Percentiles rank a stretch among this genome's conserved stretches.
Evolutionary conservation across 2,888 invertebrate species (phyloP).

Genomic region (Horisme vitalbata): DNA sequence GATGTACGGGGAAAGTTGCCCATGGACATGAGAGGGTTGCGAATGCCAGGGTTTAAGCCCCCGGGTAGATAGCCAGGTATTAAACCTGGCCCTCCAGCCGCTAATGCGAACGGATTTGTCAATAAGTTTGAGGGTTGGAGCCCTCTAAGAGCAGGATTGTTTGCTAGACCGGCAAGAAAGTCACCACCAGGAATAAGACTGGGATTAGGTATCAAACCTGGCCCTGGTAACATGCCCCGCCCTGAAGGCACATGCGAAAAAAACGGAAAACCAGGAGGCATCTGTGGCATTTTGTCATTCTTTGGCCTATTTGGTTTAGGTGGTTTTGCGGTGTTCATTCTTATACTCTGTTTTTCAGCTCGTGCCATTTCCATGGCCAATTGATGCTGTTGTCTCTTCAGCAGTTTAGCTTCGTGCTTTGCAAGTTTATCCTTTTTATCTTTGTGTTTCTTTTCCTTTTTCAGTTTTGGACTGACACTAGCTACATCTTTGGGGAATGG

Average conservation of each 20-base stretch:
- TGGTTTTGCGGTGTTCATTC: constrained; percentile 57
- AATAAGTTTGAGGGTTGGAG: constrained; percentile 66
- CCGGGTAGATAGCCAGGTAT: constrained; percentile 79
- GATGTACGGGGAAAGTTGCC: constrained; percentile 83
- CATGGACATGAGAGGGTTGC: constrained; percentile 78
- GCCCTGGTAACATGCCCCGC: constrained; percentile 81
- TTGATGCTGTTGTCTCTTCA: constrained; percentile 75
- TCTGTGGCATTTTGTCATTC: constrained; percentile 68
- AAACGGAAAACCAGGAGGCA: constrained; percentile 74
- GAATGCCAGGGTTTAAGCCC: constrained; percentile 60
- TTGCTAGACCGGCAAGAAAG: constrained; percentile 67
- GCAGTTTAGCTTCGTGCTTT: constrained; percentile 71
- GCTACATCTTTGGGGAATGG: constrained; percentile 78
- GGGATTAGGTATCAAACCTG: constrained; percentile 71
- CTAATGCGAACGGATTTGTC: constrained; percentile 79
- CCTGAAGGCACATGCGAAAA: constrained; percentile 74
- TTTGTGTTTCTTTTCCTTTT: constrained; percentile 83
- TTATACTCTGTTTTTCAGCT: constrained; percentile 65
- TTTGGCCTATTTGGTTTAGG: constrained; percentile 69
- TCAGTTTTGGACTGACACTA: constrained; percentile 81
- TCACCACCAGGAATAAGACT: constrained; percentile 76
- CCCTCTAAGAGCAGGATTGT: constrained; percentile 74
- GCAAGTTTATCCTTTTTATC: constrained; percentile 77
- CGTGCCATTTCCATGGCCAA: constrained; percentile 69
- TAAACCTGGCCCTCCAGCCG: constrained; percentile 83